Base-by-base conservation (phyloP, 1,140 invertebrate genomes). In the Ectropis grisescens region DNA sequence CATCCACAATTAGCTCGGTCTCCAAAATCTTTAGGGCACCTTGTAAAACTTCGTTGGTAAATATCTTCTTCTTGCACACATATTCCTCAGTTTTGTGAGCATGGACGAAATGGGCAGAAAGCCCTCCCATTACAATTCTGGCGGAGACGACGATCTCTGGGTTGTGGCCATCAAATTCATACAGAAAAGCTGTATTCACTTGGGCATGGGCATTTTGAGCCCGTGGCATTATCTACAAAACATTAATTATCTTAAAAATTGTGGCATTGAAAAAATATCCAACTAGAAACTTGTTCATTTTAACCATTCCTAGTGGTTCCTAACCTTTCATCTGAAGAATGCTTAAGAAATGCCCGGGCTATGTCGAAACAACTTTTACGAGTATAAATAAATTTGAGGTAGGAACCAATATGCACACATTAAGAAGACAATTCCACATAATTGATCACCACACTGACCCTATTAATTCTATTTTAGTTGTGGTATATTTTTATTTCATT, bases 131-230 rank as follows among this genome's bases (percentile, higher is more conserved):
- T 6, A 88, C 76, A 25, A 80, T 68, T 9, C 82, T 83, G 2
- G 87, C 87, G 16, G 82, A 83, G 14, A 78, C 47, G 0, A 84
- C 50, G 6, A 29, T 29, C 1, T 45, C 54, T 14, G 50, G 32
- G 0, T 64, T 45, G 1, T 47, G 13, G 2, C 35, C 41, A 19
- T 87, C 71, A 3, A 91, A 65, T 68, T 87, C 82, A 27, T 89
- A 85, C 0, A 87, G 69, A 53, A 93, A 91, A 6, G 85, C 90
- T 27, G 88, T 88, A 52, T 90, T 91, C 0, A 93, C 86, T 47
- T 88, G 85, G 0, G 90, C 90, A 59, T 91, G 89, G 0, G 90
- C 85, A 60, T 91, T 92, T 69, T 90, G 88, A 7, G 85, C 84
- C 43, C 89, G 74, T 2, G 87, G 85, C 82, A 88, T 89, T 22